phyloP scores from a whole-genome alignment of 2,113 vertebrate species.

The Caretta caretta region DNA sequence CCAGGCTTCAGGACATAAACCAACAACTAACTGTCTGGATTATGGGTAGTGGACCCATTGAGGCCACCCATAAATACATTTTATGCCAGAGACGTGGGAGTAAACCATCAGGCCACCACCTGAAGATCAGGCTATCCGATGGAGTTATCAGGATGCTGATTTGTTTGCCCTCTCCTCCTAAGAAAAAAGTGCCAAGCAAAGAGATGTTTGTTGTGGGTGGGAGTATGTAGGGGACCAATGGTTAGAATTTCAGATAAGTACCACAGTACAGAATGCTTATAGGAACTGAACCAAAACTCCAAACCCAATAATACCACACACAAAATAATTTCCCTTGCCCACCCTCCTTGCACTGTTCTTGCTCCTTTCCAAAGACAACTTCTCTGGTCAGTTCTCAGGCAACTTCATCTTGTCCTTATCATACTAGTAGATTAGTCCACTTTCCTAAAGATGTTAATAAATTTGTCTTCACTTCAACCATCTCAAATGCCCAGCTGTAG shows the following conservation, averaged over 20 bases:
- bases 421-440: not conserved
- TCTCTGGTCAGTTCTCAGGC: not conserved
- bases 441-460: not conserved
- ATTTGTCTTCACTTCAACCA: not conserved
- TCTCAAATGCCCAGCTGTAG: not conserved
- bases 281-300: not conserved
- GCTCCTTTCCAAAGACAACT: not conserved
- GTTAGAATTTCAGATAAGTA: not conserved
- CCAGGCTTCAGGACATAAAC: slow-evolving; percentile 10
- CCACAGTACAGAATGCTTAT: not conserved
- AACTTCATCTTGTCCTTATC: not conserved
- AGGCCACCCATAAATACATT: not conserved
- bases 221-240: not conserved
- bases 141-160: not conserved
- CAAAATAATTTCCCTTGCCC: not conserved
- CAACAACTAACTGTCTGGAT: slow-evolving; percentile 11
- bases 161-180: not conserved
- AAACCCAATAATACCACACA: not conserved
- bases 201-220: not conserved
- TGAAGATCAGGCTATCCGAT: not conserved
- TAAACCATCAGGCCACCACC: not conserved
- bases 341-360: not conserved
- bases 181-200: not conserved
- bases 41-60: not conserved
- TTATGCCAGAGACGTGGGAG: not conserved